A percentile compares a stretch with the other conserved stretches of the same genome.
Conservation (phyloP, 2,888 invertebrate genomes). For the Thymelicus lineola region DNA sequence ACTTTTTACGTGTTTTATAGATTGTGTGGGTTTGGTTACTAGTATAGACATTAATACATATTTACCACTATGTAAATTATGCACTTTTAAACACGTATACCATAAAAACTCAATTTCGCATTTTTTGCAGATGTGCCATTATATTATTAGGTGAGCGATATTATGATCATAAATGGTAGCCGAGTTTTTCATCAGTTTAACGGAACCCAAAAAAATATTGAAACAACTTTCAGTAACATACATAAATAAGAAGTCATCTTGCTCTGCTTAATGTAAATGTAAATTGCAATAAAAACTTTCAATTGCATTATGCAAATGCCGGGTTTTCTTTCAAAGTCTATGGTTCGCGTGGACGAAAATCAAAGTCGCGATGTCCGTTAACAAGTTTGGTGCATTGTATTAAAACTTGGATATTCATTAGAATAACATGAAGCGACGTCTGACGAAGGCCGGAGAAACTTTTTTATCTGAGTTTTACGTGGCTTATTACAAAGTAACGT, state of each 20-base stretch:
- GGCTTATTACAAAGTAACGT: background rate
- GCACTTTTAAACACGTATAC: too few relatives aligned
- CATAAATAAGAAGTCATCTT: slow-evolving; percentile 1
- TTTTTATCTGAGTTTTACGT: slow-evolving; percentile 25
- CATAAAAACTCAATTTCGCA: too few relatives aligned
- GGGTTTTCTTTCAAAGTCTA: slow-evolving; percentile 26
- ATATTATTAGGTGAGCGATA: too few relatives aligned
- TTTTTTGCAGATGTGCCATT: too few relatives aligned
- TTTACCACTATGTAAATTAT: too few relatives aligned
- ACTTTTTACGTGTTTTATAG: too few relatives aligned
- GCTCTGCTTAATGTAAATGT: background rate
- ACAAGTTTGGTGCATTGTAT: slow-evolving; percentile 34
- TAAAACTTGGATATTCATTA: slow-evolving; percentile 35
- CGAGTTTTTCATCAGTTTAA: background rate
- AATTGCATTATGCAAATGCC: slow-evolving; percentile 29
- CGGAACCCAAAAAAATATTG: background rate
- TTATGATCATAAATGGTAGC: too few relatives aligned
- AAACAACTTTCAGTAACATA: background rate
- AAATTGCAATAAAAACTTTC: slow-evolving; percentile 29
- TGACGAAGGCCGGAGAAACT: slow-evolving; percentile 10
- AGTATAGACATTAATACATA: too few relatives aligned
- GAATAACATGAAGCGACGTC: slow-evolving; percentile 35
- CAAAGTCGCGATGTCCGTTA: slow-evolving; percentile 25
- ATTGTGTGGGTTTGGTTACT: too few relatives aligned
- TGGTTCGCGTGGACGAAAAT: slow-evolving; percentile 29